These are phyloP conservation scores for Lamellibrachia luymesi DNA, from an alignment of 1,140 invertebrate genomes.

Conservation along the genomic window DNA sequence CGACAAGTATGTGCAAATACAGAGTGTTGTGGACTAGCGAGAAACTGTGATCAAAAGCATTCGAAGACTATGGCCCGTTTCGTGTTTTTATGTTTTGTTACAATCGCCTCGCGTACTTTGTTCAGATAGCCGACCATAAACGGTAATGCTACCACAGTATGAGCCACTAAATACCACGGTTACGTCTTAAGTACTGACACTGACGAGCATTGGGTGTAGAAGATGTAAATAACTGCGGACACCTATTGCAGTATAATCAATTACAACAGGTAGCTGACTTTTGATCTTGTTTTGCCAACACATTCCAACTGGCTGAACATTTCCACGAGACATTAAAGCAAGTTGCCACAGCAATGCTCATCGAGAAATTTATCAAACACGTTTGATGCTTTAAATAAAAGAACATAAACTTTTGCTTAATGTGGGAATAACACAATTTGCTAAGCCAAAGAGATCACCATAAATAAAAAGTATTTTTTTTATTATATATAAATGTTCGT, in stretches of 20 bases:
- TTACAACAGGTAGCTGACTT: background rate
- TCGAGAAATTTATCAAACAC: background rate
- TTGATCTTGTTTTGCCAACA: background rate
- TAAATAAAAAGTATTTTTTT: background rate
- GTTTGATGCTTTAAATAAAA: background rate
- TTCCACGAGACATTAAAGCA: no score
- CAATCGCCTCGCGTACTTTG: no score
- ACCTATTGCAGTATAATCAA: background rate
- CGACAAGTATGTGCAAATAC: no score
- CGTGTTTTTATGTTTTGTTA: no score
- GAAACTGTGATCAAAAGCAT: no score
- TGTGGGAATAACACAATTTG: background rate
- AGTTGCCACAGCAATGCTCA: background rate
- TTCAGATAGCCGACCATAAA: no score
- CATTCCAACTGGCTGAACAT: no score
- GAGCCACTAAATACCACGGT: background rate
- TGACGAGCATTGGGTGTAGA: background rate
- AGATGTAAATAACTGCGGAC: background rate
- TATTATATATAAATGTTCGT: background rate
- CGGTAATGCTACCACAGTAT: no score
- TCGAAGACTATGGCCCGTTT: no score
- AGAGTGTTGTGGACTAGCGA: background rate
- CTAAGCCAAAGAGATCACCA: background rate
- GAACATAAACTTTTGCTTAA: background rate
- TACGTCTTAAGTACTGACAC: background rate